Evolutionary conservation across 2,888 invertebrate species (phyloP).

Genomic region (Ceratothoa steindachneri): DNA sequence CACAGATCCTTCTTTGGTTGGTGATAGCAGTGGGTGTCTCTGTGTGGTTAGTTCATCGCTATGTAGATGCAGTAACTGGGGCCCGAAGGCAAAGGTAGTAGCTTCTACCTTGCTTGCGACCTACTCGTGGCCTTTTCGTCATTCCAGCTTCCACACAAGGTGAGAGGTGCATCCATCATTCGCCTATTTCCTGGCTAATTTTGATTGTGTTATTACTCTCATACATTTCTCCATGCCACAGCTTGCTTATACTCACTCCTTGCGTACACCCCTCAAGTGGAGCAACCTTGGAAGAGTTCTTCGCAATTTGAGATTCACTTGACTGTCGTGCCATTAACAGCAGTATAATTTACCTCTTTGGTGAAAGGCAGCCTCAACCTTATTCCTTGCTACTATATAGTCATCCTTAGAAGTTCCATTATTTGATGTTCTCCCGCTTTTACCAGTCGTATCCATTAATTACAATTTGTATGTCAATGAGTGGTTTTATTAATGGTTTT

Average conservation of each 20-base stretch:
- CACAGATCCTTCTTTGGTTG: conserved; percentile 32
- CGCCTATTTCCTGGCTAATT: neutral
- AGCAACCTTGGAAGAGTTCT: conserved; percentile 1
- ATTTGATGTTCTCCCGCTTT: no score
- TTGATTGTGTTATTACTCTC: neutral
- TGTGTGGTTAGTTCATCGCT: conserved; percentile 2
- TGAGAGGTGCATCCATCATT: neutral
- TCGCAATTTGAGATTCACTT: neutral
- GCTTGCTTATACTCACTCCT: neutral
- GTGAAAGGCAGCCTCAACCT: neutral
- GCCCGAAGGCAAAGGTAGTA: neutral
- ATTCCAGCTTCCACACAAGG: neutral
- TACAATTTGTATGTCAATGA: no score
- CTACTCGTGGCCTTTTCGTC: neutral
- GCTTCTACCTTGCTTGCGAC: neutral
- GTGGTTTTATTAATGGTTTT: no score
- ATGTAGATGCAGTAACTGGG: conserved; percentile 3
- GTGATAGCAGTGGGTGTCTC: conserved; percentile 12
- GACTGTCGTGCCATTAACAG: neutral
- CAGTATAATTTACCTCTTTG: neutral
- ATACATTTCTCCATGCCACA: neutral
- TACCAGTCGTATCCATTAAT: no score
- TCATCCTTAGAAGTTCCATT: neutral
- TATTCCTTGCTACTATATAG: neutral
- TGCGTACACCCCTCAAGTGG: neutral